Evolutionary conservation across 2,113 vertebrate genomes (phyloP).

Genomic region (Rhea pennata): DNA sequence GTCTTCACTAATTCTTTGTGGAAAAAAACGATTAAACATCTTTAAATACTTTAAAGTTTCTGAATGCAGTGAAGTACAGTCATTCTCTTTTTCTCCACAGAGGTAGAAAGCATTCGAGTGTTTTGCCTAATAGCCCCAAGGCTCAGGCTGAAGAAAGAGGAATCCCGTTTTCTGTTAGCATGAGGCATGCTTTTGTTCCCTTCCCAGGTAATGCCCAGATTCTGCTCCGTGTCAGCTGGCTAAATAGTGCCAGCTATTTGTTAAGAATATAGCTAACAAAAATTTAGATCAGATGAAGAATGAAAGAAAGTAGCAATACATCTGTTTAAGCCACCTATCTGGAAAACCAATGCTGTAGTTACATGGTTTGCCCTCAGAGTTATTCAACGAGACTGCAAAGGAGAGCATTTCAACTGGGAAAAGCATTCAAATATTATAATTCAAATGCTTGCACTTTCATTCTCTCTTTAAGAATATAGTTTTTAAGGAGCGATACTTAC

Average conservation of each 20-base stretch:
- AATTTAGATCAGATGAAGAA: background rate
- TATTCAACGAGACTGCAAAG: background rate
- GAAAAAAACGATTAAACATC: background rate
- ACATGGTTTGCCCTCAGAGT: background rate
- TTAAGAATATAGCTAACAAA: background rate
- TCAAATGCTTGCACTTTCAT: background rate
- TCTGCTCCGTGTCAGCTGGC: background rate
- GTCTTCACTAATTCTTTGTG: background rate
- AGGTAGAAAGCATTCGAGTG: background rate
- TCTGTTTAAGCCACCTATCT: background rate
- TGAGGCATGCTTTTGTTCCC: slow-evolving; percentile 95
- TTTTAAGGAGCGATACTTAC: background rate
- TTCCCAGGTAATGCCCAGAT: slow-evolving; percentile 84
- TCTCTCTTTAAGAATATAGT: background rate
- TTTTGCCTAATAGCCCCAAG: background rate
- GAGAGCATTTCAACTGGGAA: background rate
- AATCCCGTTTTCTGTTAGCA: slow-evolving; percentile 88
- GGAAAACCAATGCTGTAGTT: background rate
- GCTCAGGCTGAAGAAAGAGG: slow-evolving; percentile 69
- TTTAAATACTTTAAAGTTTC: background rate
- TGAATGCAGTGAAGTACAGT: background rate
- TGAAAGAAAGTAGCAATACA: background rate
- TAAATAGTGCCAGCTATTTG: background rate
- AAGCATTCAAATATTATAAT: background rate
- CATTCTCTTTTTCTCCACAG: slow-evolving; percentile 54